Evolutionary conservation across 1,140 invertebrate species (phyloP).

Genomic region (Carposina sasakii): DNA sequence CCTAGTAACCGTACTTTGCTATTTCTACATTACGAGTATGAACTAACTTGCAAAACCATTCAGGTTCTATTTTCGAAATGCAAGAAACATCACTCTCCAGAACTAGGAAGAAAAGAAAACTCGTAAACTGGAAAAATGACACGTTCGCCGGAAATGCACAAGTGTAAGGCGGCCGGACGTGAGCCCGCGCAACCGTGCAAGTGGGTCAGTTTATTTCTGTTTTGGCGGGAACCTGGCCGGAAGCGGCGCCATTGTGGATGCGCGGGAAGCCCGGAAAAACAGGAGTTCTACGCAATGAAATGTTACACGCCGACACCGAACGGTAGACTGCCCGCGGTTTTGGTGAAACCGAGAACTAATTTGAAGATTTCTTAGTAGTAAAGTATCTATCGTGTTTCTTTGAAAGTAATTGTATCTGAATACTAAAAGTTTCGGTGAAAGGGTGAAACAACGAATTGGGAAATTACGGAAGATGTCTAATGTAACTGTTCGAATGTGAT

Average conservation of each 20-base stretch:
- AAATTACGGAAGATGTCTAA: no score
- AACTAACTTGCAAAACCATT: no score
- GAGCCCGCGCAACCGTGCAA: constrained; percentile 56
- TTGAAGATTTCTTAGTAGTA: no score
- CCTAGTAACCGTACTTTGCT: no score
- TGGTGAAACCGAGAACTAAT: no score
- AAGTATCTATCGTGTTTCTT: constrained; percentile 43
- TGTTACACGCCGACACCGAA: constrained; percentile 54
- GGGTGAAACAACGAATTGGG: no score
- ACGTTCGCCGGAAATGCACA: constrained; percentile 65
- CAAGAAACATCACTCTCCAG: no score
- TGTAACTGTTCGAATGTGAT: no score
- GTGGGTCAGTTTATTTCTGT: constrained; percentile 70
- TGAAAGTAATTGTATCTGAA: constrained; percentile 42
- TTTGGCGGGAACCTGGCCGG: constrained; percentile 69
- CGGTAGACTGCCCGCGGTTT: no score
- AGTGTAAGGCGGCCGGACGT: constrained; percentile 54
- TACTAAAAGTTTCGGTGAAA: no score
- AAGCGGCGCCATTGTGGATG: constrained; percentile 67
- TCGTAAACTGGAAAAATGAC: constrained; percentile 64
- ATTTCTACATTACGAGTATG: no score
- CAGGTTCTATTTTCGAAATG: no score
- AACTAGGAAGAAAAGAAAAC: constrained; percentile 35
- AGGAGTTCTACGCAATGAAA: constrained; percentile 68
- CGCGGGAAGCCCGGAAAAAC: constrained; percentile 61